phyloP scores from a whole-genome alignment of 1,140 invertebrate species.

The Tenebrio molitor region DNA sequence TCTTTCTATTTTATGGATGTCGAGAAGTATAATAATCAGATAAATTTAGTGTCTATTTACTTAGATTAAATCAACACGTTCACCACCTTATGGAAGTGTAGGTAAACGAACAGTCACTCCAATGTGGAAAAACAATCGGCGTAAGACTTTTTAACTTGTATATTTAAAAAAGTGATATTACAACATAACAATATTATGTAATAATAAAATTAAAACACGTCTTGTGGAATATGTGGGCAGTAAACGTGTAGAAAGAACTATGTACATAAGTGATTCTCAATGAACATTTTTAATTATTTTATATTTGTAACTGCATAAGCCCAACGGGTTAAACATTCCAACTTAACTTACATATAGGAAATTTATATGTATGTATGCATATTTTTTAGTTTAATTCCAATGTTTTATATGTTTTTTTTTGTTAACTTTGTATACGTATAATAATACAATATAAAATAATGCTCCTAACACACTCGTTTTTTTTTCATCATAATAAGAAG shows the following conservation, averaged over 20 bases:
- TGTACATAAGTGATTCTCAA: slow-evolving; percentile 14
- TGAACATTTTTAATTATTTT: slow-evolving; percentile 17
- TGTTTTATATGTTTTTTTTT: slow-evolving; percentile 13
- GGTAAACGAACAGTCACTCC: not conserved
- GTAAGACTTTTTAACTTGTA: too few species aligned
- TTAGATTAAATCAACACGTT: slow-evolving; percentile 30
- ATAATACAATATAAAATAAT: slow-evolving; percentile 40
- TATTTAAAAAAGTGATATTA: slow-evolving; percentile 2
- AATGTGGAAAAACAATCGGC: too few species aligned
- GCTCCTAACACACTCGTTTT: slow-evolving; percentile 37
- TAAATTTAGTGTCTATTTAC: slow-evolving; percentile 37
- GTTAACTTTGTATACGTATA: slow-evolving; percentile 7
- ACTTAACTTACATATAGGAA: not conserved
- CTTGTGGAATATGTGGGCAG: not conserved
- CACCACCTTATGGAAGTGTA: slow-evolving; percentile 6
- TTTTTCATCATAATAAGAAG: not conserved
- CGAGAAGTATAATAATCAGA: slow-evolving; percentile 23
- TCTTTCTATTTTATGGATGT: slow-evolving; percentile 27
- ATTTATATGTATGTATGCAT: not conserved
- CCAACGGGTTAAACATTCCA: slow-evolving; percentile 16
- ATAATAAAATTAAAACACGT: not conserved
- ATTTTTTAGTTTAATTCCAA: slow-evolving; percentile 15
- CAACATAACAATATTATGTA: not conserved
- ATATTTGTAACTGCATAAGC: slow-evolving; percentile 17
- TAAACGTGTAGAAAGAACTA: slow-evolving; percentile 24